A percentile compares a stretch with the other conserved stretches of the same genome.
phyloP scores from a whole-genome alignment of 2,113 vertebrate species.

The Uropsilus gracilis region DNA sequence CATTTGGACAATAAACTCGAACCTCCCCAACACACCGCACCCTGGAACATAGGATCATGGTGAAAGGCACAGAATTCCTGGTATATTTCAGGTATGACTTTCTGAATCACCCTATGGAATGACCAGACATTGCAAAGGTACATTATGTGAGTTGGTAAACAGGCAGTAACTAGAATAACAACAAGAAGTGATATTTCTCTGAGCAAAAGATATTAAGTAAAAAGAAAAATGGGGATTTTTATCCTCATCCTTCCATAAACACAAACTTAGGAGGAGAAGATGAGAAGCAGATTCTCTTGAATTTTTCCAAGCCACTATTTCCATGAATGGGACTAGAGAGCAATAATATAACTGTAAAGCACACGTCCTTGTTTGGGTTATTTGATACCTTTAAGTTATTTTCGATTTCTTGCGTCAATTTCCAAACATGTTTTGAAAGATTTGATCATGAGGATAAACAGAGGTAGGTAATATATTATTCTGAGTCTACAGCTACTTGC shows the following conservation, averaged over 20 bases:
- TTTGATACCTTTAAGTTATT: background rate
- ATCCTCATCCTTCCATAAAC: background rate
- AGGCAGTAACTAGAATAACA: background rate
- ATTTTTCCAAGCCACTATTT: background rate
- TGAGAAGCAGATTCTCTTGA: background rate
- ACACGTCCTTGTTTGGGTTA: background rate
- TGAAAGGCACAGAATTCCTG: constrained; percentile 49
- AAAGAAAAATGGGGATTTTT: background rate
- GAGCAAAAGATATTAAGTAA: background rate
- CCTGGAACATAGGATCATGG: constrained; percentile 48
- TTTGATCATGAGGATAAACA: background rate
- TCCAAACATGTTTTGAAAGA: background rate
- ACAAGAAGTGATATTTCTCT: background rate
- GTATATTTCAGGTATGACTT: constrained; percentile 27
- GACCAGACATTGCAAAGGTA: background rate
- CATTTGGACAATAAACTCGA: constrained; percentile 81
- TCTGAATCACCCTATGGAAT: constrained; percentile 22
- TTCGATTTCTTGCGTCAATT: background rate
- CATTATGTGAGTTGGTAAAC: background rate
- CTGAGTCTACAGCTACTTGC: background rate
- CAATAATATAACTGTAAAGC: background rate
- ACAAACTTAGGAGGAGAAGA: background rate
- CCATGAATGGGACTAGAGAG: background rate
- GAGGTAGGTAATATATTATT: background rate
- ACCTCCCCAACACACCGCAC: constrained; percentile 73